Evolutionary conservation across 2,888 invertebrate genomes (phyloP).

Genomic region (Eurois occulta): DNA sequence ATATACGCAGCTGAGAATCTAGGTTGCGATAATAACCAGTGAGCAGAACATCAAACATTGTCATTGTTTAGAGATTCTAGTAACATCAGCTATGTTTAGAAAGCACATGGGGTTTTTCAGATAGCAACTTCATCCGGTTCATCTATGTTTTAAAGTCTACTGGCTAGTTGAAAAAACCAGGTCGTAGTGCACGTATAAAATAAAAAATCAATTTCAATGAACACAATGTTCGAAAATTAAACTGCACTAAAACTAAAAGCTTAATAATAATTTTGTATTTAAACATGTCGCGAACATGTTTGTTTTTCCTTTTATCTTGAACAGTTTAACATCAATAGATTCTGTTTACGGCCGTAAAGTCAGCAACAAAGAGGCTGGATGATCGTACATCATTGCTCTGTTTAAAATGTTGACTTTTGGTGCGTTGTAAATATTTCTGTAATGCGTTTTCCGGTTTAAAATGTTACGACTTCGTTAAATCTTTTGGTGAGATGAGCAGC

Average conservation of each 20-base stretch:
- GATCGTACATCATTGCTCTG: slow-evolving; percentile 53
- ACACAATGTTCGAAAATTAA: slow-evolving; percentile 62
- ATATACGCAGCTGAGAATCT: slow-evolving; percentile 34
- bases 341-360: slow-evolving; percentile 56
- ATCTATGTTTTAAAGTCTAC: too few relatives aligned
- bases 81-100: slow-evolving; percentile 38
- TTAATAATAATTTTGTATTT: slow-evolving; percentile 47
- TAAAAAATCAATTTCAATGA: slow-evolving; percentile 57
- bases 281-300: slow-evolving; percentile 46
- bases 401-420: slow-evolving; percentile 62
- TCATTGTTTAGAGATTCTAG: slow-evolving; percentile 40
- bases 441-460: slow-evolving; percentile 25
- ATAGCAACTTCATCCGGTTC: background rate
- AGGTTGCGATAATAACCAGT: slow-evolving; percentile 48
- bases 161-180: background rate
- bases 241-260: slow-evolving; percentile 28
- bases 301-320: slow-evolving; percentile 58
- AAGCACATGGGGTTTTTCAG: background rate
- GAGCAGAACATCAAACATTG: slow-evolving; percentile 48
- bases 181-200: background rate
- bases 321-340: slow-evolving; percentile 56
- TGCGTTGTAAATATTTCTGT: slow-evolving; percentile 58
- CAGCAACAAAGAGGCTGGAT: slow-evolving; percentile 60
- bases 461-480: slow-evolving; percentile 35
- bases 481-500: slow-evolving; percentile 1